Conservation (phyloP, 2,888 invertebrate species). For the Liodrosophila aerea region DNA sequence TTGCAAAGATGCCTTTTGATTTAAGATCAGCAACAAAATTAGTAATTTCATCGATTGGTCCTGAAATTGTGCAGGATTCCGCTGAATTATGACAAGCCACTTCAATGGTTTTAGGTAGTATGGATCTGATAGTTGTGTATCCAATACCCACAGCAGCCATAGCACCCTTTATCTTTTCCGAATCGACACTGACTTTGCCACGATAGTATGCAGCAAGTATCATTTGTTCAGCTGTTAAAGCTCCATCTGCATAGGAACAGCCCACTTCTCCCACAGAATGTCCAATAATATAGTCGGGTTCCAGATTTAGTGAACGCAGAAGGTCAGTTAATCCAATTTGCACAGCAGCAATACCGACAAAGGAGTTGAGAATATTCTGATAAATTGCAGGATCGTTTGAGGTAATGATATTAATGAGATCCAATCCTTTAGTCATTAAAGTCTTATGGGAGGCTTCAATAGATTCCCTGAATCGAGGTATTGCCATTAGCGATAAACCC, state of each 20-base stretch:
- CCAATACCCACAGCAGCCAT: conserved; percentile 94
- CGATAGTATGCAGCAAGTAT: conserved; percentile 92
- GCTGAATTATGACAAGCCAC: conserved; percentile 94
- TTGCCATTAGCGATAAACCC: conserved; percentile 89
- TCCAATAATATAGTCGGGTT: conserved; percentile 90
- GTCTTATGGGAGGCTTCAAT: conserved; percentile 85
- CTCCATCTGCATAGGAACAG: conserved; percentile 97
- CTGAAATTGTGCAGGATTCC: conserved; percentile 95
- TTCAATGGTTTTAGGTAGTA: conserved; percentile 90
- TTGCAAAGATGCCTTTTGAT: conserved; percentile 89
- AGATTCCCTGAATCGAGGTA: conserved; percentile 89
- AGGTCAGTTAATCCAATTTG: conserved; percentile 87
- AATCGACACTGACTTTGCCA: conserved; percentile 89
- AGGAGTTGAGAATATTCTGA: conserved; percentile 87
- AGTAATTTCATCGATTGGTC: conserved; percentile 88
- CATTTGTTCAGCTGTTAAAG: conserved; percentile 93
- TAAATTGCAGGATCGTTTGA: conserved; percentile 85
- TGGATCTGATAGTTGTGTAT: conserved; percentile 83
- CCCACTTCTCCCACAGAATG: conserved; percentile 97
- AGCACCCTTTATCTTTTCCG: conserved; percentile 88
- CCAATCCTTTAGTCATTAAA: conserved; percentile 85
- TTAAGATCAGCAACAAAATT: conserved; percentile 87
- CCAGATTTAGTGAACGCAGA: conserved; percentile 85
- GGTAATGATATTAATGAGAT: conserved; percentile 87
- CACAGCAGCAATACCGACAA: conserved; percentile 88